Conservation (phyloP, 2,797 vertebrate species). For the Echiichthys vipera region DNA sequence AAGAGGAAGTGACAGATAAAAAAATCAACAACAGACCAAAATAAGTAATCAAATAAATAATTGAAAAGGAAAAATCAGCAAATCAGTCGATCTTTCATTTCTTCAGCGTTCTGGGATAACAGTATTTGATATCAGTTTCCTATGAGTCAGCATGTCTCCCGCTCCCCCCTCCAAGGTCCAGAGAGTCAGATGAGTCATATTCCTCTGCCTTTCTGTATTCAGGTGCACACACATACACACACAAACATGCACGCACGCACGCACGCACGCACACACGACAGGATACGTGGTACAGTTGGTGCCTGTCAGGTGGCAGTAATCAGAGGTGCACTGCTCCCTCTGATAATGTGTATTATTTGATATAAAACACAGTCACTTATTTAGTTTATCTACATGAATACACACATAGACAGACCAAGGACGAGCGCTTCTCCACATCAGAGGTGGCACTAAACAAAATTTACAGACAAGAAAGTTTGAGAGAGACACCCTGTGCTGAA, state of each 20-base stretch:
- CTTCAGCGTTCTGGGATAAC: constrained; percentile 44
- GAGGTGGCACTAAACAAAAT: constrained; percentile 9
- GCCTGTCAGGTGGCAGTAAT: constrained; percentile 58
- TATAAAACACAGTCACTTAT: constrained; percentile 30
- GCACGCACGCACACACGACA: constrained; percentile 14
- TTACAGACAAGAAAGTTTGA: constrained; percentile 6
- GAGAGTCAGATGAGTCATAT: constrained; percentile 69
- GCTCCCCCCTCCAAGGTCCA: constrained; percentile 33
- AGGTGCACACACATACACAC: constrained; percentile 40
- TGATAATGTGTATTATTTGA: constrained; percentile 22
- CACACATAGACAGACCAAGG: constrained; percentile 9
- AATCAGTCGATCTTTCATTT: constrained; percentile 51
- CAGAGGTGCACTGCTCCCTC: constrained; percentile 47
- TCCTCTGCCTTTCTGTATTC: constrained; percentile 53
- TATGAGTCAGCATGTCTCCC: constrained; percentile 60
- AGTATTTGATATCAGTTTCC: constrained; percentile 59
- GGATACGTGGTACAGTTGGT: constrained; percentile 49
- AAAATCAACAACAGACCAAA: too few relatives aligned
- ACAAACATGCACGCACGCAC: neutral
- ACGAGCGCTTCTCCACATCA: neutral
- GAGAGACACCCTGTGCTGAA: constrained; percentile 49
- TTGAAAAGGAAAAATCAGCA: constrained; percentile 44
- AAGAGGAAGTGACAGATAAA: constrained; percentile 40
- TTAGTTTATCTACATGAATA: constrained; percentile 1
- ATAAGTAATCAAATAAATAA: too few relatives aligned